These are phyloP conservation scores for Hypothenemus hampei DNA, from an alignment of 1,140 invertebrate genomes.

Conservation along the genomic window DNA sequence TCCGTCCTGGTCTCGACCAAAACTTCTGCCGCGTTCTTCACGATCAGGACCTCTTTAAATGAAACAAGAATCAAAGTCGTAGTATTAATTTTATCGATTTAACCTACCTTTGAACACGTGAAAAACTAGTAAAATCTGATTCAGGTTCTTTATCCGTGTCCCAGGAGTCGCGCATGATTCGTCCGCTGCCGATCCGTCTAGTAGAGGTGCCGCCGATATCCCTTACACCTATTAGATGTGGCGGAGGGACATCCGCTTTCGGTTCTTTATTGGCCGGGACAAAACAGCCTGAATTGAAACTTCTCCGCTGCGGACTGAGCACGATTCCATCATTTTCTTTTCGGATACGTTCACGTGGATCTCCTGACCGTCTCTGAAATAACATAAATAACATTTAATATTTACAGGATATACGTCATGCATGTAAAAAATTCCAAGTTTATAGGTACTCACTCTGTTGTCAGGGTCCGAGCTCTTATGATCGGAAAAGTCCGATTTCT, in stretches of 20 bases:
- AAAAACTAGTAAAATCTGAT: conserved; percentile 20
- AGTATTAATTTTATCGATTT: too few relatives aligned
- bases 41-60: too few relatives aligned
- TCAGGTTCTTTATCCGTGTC: conserved; percentile 49
- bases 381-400: conserved; percentile 2
- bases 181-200: conserved; percentile 71
- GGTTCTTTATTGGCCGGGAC: conserved; percentile 47
- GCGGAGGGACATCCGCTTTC: conserved; percentile 18
- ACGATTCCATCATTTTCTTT: conserved; percentile 80
- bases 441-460: conserved; percentile 30
- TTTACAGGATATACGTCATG: neutral
- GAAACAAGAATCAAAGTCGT: too few relatives aligned
- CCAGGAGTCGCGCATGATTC: conserved; percentile 65
- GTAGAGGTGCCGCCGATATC: conserved; percentile 35
- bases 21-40: too few relatives aligned
- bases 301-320: conserved; percentile 73
- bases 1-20: conserved; percentile 47
- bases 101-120: too few relatives aligned
- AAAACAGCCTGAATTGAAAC: conserved; percentile 79
- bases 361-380: conserved; percentile 57
- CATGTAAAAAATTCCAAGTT: neutral
- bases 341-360: conserved; percentile 72
- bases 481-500: conserved; percentile 53
- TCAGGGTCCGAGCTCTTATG: conserved; percentile 39
- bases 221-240: conserved; percentile 29